Conservation (phyloP, 2,113 vertebrate genomes). For the Panurus biarmicus region DNA sequence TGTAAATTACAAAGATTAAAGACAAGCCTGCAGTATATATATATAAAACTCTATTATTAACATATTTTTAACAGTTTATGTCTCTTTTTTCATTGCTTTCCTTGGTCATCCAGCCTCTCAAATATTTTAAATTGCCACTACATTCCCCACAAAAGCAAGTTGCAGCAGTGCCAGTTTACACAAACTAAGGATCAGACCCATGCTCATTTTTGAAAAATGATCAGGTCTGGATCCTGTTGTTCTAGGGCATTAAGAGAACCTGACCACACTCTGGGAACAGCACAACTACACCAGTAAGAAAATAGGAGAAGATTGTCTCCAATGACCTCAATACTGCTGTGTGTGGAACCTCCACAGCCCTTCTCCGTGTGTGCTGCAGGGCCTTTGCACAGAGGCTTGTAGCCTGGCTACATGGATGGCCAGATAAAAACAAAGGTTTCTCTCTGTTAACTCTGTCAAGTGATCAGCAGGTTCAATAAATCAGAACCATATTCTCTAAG, state of each 20-base stretch:
- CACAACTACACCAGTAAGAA: background rate
- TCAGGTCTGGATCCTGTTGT: background rate
- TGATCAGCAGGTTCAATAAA: background rate
- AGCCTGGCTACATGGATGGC: background rate
- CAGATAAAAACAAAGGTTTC: background rate
- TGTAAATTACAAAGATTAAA: conserved; percentile 38
- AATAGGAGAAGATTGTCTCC: background rate
- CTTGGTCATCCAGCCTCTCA: background rate
- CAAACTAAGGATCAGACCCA: background rate
- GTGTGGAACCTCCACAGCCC: background rate
- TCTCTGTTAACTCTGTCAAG: background rate
- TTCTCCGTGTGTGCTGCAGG: background rate
- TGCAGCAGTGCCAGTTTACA: background rate
- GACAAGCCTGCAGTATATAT: background rate
- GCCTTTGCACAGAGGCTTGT: background rate
- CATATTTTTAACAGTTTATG: background rate
- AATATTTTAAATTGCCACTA: background rate
- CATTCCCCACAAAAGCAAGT: background rate
- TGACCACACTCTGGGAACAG: background rate
- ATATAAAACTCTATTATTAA: background rate
- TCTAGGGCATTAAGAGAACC: background rate
- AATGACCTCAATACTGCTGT: background rate
- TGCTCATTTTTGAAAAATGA: background rate
- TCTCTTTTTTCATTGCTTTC: background rate
- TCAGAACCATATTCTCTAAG: background rate